Conservation (phyloP, 2,888 invertebrate genomes). For the Drosophila vallismaia region DNA sequence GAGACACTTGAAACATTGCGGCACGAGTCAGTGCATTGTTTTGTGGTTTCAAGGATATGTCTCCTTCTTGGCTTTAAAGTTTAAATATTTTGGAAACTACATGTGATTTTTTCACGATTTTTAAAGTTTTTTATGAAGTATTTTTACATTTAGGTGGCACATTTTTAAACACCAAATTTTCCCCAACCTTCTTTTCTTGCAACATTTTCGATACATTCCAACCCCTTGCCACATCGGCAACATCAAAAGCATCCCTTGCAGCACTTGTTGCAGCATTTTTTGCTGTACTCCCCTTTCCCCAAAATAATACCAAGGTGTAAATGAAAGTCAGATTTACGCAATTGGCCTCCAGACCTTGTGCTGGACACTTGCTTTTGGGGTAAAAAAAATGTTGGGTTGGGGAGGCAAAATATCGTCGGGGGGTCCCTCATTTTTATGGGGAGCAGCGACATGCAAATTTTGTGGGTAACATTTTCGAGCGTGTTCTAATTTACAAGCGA, state of each 20-base stretch:
- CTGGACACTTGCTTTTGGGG: conserved; percentile 54
- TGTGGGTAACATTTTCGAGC: conserved; percentile 58
- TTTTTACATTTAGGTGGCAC: neutral
- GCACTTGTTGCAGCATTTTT: conserved; percentile 31
- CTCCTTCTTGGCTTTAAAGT: conserved; percentile 19
- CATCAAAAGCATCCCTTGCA: conserved; percentile 64
- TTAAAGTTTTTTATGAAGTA: neutral
- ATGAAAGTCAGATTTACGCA: conserved; percentile 74
- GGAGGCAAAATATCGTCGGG: conserved; percentile 12
- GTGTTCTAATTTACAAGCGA: conserved; percentile 81
- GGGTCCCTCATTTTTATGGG: conserved; percentile 45
- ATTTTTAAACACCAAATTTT: neutral
- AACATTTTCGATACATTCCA: conserved; percentile 4
- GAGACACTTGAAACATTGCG: conserved; percentile 52
- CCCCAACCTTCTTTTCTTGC: neutral
- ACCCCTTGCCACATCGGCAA: conserved; percentile 47
- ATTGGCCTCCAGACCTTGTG: conserved; percentile 35
- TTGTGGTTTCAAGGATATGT: conserved; percentile 47
- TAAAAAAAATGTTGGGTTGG: neutral
- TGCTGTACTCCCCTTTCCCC: neutral
- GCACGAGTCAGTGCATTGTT: conserved; percentile 77
- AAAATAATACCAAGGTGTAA: conserved; percentile 61
- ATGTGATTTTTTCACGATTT: neutral
- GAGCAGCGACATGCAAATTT: conserved; percentile 67
- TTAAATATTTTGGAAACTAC: neutral